Evolutionary conservation across 2,888 invertebrate genomes (phyloP).

Genomic region (Agrochola macilenta): DNA sequence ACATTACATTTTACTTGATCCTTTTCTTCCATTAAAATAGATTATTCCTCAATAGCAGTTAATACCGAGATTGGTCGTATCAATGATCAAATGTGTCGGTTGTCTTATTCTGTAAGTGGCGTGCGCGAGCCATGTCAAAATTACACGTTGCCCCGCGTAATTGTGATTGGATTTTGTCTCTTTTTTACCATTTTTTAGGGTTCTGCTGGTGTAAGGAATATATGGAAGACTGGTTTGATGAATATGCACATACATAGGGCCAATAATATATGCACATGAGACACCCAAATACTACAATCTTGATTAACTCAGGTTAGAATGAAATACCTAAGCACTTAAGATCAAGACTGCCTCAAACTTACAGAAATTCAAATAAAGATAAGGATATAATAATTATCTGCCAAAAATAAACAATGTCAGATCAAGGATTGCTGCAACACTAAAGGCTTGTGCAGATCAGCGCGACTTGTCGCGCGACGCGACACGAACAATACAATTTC

Average conservation of each 20-base stretch:
- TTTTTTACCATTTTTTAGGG: conserved; percentile 77
- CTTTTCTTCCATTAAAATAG: conserved; percentile 59
- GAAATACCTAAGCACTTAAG: background rate
- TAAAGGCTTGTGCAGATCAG: too few relatives aligned
- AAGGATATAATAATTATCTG: background rate
- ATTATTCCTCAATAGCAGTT: conserved; percentile 53
- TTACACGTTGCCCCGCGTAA: conserved; percentile 80
- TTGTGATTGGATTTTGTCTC: conserved; percentile 88
- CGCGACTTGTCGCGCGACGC: too few relatives aligned
- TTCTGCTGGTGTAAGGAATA: conserved; percentile 44
- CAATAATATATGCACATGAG: background rate
- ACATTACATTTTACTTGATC: conserved; percentile 31
- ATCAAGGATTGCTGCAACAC: background rate
- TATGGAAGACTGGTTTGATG: background rate
- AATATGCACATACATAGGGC: background rate
- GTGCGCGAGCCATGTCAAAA: conserved; percentile 77
- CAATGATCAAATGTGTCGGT: conserved; percentile 69
- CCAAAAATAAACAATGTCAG: background rate
- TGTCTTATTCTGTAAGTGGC: conserved; percentile 71
- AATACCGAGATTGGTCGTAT: conserved; percentile 57
- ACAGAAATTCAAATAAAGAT: background rate
- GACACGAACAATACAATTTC: too few relatives aligned
- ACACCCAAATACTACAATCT: background rate
- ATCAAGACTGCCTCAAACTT: background rate
- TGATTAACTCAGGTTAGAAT: background rate